Conservation (phyloP, 2,888 invertebrate species). For the Molorchus minor region DNA sequence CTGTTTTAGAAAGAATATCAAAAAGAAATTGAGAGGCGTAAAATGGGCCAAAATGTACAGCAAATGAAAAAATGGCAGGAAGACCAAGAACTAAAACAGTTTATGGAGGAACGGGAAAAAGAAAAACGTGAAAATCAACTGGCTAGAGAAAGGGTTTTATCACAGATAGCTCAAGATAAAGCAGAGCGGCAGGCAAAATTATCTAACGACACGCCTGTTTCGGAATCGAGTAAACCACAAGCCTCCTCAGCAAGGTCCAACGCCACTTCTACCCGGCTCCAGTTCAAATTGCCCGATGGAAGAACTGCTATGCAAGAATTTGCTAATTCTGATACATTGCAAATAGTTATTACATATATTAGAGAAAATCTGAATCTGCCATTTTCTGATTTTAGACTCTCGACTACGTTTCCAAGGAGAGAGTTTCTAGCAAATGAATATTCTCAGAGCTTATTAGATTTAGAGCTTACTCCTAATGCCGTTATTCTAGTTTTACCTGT, state of each 20-base stretch:
- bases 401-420: constrained; percentile 80
- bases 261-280: constrained; percentile 73
- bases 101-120: constrained; percentile 76
- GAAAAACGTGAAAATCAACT: constrained; percentile 80
- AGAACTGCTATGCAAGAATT: constrained; percentile 78
- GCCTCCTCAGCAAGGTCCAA: constrained; percentile 34
- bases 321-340: constrained; percentile 71
- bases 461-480: constrained; percentile 79
- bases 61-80: constrained; percentile 77
- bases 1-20: constrained; percentile 51
- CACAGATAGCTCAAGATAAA: constrained; percentile 87
- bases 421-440: constrained; percentile 70
- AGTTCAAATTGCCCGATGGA: constrained; percentile 88
- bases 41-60: constrained; percentile 76
- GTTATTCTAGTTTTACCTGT: constrained; percentile 77
- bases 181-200: constrained; percentile 69
- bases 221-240: constrained; percentile 28
- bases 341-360: constrained; percentile 63
- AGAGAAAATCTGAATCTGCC: constrained; percentile 57
- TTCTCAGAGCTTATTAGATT: constrained; percentile 68
- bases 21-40: constrained; percentile 77
- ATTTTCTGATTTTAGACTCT: constrained; percentile 73
- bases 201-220: constrained; percentile 21
- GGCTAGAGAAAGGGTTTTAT: constrained; percentile 79
- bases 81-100: constrained; percentile 77